These are phyloP conservation scores for Gymnothorax reevesii DNA, from an alignment of 2,797 vertebrate genomes.

Conservation along the genomic window DNA sequence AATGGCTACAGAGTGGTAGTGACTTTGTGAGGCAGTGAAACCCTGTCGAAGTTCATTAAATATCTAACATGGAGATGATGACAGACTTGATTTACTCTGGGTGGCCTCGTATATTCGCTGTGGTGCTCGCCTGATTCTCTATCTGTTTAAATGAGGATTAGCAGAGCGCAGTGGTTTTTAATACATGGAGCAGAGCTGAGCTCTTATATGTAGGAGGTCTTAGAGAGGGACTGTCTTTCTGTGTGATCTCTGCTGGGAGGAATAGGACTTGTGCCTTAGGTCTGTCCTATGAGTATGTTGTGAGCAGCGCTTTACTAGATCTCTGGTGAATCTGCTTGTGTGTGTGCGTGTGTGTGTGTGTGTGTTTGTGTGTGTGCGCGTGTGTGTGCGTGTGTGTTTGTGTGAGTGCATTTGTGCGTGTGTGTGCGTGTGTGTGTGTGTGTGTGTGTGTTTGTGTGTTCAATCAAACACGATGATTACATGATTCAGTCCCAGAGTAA, in stretches of 20 bases:
- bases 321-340: neutral
- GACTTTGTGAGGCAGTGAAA: constrained; percentile 74
- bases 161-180: constrained; percentile 60
- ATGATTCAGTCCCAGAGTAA: constrained; percentile 58
- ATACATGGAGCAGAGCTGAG: constrained; percentile 19
- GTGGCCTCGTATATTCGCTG: constrained; percentile 68
- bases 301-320: neutral
- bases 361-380: neutral
- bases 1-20: constrained; percentile 76
- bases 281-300: neutral
- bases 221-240: constrained; percentile 25
- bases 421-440: neutral
- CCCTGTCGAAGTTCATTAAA: constrained; percentile 79
- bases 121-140: constrained; percentile 61
- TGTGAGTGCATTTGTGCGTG: neutral
- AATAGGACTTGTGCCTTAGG: constrained; percentile 18
- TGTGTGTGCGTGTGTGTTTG: constrained; percentile 10
- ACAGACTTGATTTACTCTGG: constrained; percentile 67
- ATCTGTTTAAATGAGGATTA: constrained; percentile 64
- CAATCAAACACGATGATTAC: constrained; percentile 55
- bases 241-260: constrained; percentile 16
- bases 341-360: neutral
- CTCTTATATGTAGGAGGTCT: constrained; percentile 29
- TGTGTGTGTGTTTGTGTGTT: neutral
- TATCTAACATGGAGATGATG: constrained; percentile 68